Evolutionary conservation across 2,888 invertebrate species (phyloP), one percentile per base, ranked within the genome.

Genomic region (Acleris holmiana): DNA sequence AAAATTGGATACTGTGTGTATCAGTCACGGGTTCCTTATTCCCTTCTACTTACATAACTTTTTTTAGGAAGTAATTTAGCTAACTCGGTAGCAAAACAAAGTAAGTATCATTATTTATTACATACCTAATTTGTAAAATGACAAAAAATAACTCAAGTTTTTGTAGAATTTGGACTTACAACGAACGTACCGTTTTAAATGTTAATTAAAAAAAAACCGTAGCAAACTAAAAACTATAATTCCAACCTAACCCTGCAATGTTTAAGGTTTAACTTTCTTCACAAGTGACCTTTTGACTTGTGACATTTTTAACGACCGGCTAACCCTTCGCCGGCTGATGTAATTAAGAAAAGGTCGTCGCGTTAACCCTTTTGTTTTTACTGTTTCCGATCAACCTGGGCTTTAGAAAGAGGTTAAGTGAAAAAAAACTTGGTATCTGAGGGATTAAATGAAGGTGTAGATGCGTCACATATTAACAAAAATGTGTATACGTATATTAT

Each of bases 361-460:
- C 17, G 59, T 65, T 65, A 65, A 60, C 65, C 65, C 60, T 59
- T 64, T 48, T 41, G 35, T 60, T 65, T 65, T 65, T 65, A 65
- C 49, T 65, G 59, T 65, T 60, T 50, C 29, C 29, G 51, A 44
- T 25, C 25, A 54, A 65, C 21, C 17, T 35, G 41, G 40, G 19
- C 41, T 29, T 48, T 21, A 15, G 23, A 18, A 51, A 41, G 48
- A 64, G 2, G 15, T 21, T 23, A 4, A 29, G 17, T 15, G 7
- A 6, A 50, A 19, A 47, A 47, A 47, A 55, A 55, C 21, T 53
- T 25, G 17, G 25, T 35, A 51, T 18, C 18, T 53, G 44, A 15
- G 10, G 15, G 35, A 35, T 19, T 35, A 18, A 18, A 53, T 51
- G 2, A 53, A 10, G 51, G 13, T 29, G 25, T 48, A 21, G 17